These are phyloP conservation scores for Brachyopa scutellaris DNA, from an alignment of 2,888 invertebrate species.

Conservation along the genomic window DNA sequence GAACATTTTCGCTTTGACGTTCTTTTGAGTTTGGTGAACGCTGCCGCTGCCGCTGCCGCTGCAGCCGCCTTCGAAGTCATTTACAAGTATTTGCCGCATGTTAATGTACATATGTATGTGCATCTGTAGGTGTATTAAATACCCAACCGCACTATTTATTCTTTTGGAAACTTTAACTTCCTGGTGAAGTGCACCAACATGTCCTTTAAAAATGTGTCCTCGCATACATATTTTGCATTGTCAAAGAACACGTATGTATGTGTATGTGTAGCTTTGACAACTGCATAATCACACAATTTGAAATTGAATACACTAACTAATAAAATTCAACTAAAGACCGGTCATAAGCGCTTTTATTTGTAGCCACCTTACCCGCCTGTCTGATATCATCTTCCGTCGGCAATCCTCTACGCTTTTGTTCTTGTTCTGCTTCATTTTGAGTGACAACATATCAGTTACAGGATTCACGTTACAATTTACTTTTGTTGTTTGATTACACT, in stretches of 20 bases:
- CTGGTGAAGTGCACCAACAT: neutral
- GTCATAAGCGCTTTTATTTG: neutral
- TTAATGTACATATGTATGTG: neutral
- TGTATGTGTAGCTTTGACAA: too few relatives aligned
- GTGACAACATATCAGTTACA: slow-evolving; percentile 40
- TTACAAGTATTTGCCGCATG: slow-evolving; percentile 2
- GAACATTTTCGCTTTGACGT: slow-evolving; percentile 19
- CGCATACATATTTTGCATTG: neutral
- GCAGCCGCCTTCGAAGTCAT: slow-evolving; percentile 21
- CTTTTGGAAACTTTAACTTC: slow-evolving; percentile 1
- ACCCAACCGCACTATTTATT: neutral
- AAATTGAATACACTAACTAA: slow-evolving; percentile 17
- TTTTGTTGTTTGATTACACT: neutral
- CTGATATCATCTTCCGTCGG: neutral
- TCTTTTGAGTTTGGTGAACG: slow-evolving; percentile 19
- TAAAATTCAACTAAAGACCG: neutral
- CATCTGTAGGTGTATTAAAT: neutral
- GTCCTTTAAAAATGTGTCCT: neutral
- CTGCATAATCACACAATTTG: slow-evolving; percentile 1
- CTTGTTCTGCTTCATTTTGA: neutral
- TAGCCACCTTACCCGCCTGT: neutral
- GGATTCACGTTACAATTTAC: slow-evolving; percentile 21
- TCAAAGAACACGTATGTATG: neutral
- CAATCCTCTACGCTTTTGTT: neutral
- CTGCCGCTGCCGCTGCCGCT: too few relatives aligned